phyloP scores from a whole-genome alignment of 2,113 vertebrate genomes.

The Balaeniceps rex region DNA sequence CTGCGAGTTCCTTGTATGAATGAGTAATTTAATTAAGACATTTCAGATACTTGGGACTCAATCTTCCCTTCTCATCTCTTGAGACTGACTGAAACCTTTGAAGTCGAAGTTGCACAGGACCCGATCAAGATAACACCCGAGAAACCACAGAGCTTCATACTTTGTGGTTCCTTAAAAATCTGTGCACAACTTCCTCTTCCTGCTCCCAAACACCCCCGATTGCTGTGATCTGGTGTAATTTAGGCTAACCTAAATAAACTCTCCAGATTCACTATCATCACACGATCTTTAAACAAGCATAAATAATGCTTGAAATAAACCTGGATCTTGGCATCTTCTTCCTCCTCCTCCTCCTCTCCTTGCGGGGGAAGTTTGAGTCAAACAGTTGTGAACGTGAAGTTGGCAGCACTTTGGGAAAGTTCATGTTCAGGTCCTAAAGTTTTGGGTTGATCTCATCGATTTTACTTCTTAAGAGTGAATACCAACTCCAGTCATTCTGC shows the following conservation, averaged over 20 bases:
- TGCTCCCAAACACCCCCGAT: not conserved
- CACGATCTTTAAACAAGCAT: not conserved
- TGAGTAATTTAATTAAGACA: conserved; percentile 39
- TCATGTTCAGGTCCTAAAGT: not conserved
- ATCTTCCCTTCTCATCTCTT: conserved; percentile 32
- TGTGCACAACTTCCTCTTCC: conserved; percentile 16
- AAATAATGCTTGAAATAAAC: not conserved
- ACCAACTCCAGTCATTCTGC: not conserved
- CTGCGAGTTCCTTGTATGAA: not conserved
- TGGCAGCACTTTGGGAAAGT: not conserved
- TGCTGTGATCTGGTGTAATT: not conserved
- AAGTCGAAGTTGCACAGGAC: conserved; percentile 28
- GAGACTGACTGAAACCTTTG: not conserved
- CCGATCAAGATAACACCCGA: not conserved
- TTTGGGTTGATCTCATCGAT: not conserved
- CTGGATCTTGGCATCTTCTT: not conserved
- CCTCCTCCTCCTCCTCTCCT: not conserved
- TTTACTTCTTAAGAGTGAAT: not conserved
- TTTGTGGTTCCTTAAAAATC: conserved; percentile 37
- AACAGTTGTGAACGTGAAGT: not conserved
- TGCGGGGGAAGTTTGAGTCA: not conserved
- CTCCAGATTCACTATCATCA: not conserved
- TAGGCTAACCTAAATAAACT: not conserved
- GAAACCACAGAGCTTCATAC: not conserved
- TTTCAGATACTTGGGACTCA: not conserved